phyloP scores from a whole-genome alignment of 2,888 invertebrate species.

The Tryphoninae sp. region DNA sequence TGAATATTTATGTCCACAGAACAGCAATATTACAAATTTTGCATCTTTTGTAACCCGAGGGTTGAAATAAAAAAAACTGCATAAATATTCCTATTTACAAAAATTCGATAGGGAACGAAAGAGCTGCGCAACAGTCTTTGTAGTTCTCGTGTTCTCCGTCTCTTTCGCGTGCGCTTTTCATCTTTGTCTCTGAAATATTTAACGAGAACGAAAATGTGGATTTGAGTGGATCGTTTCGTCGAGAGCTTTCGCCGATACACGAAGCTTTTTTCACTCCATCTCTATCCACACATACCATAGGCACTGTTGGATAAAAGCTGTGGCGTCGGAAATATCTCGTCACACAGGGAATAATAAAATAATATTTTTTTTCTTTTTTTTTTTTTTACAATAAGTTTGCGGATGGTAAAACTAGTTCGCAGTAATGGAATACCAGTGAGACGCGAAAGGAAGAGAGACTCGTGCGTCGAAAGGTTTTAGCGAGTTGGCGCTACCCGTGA shows the following conservation, averaged over 20 bases:
- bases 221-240: not conserved
- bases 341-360: slow-evolving; percentile 14
- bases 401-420: slow-evolving; percentile 33
- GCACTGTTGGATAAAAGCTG: slow-evolving; percentile 9
- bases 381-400: not conserved
- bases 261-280: not conserved
- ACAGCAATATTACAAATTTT: too few species aligned
- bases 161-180: not conserved
- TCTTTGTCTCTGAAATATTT: slow-evolving; percentile 20
- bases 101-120: not conserved
- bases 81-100: not conserved
- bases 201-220: slow-evolving; percentile 5
- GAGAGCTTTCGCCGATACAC: slow-evolving; percentile 11
- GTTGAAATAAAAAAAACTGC: not conserved
- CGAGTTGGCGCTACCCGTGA: slow-evolving; percentile 22
- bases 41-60: too few species aligned
- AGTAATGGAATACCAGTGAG: slow-evolving; percentile 18
- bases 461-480: slow-evolving; percentile 31
- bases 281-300: not conserved
- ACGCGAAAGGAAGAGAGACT: not conserved
- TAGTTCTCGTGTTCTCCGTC: not conserved
- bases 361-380: not conserved
- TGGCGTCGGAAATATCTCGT: slow-evolving; percentile 17
- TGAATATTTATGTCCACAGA: too few species aligned
- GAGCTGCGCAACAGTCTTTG: not conserved